These are phyloP conservation scores for Timema podura DNA, from an alignment of 2,888 invertebrate genomes.

Conservation along the genomic window DNA sequence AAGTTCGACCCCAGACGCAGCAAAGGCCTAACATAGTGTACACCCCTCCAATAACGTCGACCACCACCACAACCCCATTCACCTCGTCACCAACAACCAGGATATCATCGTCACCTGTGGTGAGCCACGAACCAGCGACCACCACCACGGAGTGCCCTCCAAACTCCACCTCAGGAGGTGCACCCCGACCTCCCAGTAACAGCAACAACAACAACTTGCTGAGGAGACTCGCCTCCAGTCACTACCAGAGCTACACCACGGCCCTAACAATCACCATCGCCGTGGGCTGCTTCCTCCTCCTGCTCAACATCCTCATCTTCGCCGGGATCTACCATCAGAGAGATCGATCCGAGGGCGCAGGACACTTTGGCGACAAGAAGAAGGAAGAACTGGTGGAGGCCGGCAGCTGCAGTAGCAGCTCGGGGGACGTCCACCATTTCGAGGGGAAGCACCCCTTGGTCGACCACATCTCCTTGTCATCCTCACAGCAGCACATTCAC, in stretches of 20 bases:
- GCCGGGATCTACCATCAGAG: conserved; percentile 85
- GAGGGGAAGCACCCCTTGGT: conserved; percentile 56
- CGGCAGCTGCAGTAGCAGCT: conserved; percentile 63
- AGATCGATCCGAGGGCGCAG: conserved; percentile 51
- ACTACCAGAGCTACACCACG: conserved; percentile 85
- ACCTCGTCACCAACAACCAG: conserved; percentile 15
- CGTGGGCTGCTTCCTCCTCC: conserved; percentile 75
- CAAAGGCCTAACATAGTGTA: conserved; percentile 58
- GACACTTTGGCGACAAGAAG: conserved; percentile 58
- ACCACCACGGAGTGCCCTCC: conserved; percentile 70
- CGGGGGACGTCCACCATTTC: conserved; percentile 46
- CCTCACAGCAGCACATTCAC: conserved; percentile 26
- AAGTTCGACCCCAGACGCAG: conserved; percentile 70
- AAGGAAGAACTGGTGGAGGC: conserved; percentile 74
- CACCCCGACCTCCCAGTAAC: conserved; percentile 39
- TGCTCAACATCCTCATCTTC: conserved; percentile 80
- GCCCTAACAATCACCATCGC: conserved; percentile 84
- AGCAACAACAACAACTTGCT: conserved; percentile 63
- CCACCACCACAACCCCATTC: conserved; percentile 46
- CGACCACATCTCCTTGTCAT: conserved; percentile 54
- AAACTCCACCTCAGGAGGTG: conserved; percentile 49
- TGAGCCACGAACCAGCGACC: conserved; percentile 41
- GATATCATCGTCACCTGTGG: conserved; percentile 39
- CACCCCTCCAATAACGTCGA: conserved; percentile 43
- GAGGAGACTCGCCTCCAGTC: conserved; percentile 72